phyloP scores from a whole-genome alignment of 2,113 vertebrate species.

The Parotia lawesii region DNA sequence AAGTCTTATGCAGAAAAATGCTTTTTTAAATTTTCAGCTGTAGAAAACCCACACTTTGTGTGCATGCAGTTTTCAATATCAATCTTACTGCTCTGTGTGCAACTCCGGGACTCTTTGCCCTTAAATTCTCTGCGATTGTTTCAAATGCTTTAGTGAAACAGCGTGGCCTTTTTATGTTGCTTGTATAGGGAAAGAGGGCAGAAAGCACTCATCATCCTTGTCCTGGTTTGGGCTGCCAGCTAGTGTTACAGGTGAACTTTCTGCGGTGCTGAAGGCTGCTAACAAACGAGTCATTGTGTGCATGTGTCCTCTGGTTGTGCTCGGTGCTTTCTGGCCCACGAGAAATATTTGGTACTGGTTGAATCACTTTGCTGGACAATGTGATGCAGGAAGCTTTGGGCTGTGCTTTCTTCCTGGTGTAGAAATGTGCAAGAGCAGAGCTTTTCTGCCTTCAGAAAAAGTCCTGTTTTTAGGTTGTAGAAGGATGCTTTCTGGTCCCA shows the following conservation, averaged over 20 bases:
- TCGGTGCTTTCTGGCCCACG: neutral
- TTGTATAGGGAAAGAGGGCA: neutral
- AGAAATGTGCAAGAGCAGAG: neutral
- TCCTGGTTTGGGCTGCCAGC: neutral
- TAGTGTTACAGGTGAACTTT: neutral
- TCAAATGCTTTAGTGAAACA: neutral
- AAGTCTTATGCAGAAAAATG: neutral
- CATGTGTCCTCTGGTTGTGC: neutral
- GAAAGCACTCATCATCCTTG: neutral
- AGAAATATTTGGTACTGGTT: neutral
- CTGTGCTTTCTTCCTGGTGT: neutral
- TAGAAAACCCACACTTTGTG: fast-evolving
- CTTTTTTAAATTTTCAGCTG: neutral
- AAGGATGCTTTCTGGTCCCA: neutral
- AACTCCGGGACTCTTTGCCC: fast-evolving
- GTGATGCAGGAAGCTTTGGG: fast-evolving
- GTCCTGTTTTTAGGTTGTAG: neutral
- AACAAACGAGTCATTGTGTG: neutral
- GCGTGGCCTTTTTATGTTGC: neutral
- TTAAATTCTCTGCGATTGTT: neutral
- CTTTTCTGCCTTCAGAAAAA: neutral
- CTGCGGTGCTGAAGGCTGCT: neutral
- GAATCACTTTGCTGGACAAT: neutral
- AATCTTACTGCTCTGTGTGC: neutral
- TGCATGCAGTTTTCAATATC: fast-evolving